Evolutionary conservation across 2,888 invertebrate genomes (phyloP), one percentile per base, ranked within the genome.

Genomic region (Cosmia trapezina): DNA sequence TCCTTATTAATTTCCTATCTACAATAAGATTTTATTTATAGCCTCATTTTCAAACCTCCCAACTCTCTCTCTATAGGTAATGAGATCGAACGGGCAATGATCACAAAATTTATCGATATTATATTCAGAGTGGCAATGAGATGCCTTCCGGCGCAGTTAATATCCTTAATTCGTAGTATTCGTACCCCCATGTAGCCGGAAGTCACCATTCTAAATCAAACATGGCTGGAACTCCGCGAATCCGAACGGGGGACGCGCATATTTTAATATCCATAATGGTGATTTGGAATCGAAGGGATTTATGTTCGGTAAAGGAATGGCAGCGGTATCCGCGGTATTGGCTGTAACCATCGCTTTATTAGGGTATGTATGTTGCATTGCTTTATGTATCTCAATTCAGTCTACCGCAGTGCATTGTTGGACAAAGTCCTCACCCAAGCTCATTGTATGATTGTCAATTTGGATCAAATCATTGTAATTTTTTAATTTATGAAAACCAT

Each of bases 201-300:
- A 95, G 94, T 94, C 91, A 91, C 93, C 91, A 92, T 94, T 93
- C 94, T 95, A 95, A 96, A 95, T 95, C 95, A 95, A 95, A 95
- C 90, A 92, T 92, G 92, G 92, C 91, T 91, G 90, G 91, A 90
- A 92, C 90, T 89, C 85, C 83, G 89, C 85, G 89, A 90, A 89
- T 91, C 89, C 83, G 82, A 64, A 78, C 45, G 80, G 88, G 91
- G 92, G 90, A 91, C 88, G 86, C 86, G 91, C 91, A 93, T 93
- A 94, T 94, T 94, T 93, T 93, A 94, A 94, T 93, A 91, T 90
- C 89, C 87, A 90, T 92, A 84, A 80, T 81, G 83, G 82, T 74
- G 83, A 81, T 81, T 73, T 76, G 69, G 64, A 72, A 81, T 76
- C 33, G 68, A 81, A 76, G 54, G 85, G 80, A 74, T 77, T 86